Percentiles rank a stretch among this genome's conserved stretches.
Evolutionary conservation across 2,888 invertebrate genomes (phyloP).

Genomic region (Clunio marinus): DNA sequence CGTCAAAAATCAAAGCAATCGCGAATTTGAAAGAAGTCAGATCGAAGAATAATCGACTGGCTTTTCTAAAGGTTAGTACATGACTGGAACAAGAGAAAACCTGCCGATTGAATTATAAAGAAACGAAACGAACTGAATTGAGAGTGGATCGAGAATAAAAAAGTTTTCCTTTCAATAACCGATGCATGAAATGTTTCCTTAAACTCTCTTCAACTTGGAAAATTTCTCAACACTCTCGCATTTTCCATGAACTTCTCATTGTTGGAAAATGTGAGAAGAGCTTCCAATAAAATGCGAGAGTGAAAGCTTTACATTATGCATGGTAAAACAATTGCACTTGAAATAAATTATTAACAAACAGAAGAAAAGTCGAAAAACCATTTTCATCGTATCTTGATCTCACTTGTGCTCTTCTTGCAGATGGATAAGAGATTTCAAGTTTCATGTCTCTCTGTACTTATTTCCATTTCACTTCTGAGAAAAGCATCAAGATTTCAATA

Average conservation of each 20-base stretch:
- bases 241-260: not conserved
- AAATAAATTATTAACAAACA: not conserved
- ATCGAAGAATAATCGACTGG: not conserved
- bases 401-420: no score
- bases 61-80: not conserved
- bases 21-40: not conserved
- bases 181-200: not conserved
- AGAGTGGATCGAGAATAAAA: not conserved
- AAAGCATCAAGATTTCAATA: no score
- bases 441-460: no score
- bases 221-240: not conserved
- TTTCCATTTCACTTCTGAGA: no score
- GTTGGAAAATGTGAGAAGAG: not conserved
- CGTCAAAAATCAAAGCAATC: no score
- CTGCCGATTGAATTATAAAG: not conserved
- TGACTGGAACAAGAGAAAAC: slow-evolving; percentile 12
- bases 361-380: not conserved
- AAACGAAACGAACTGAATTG: not conserved
- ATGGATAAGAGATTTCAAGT: no score
- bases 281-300: not conserved
- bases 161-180: not conserved
- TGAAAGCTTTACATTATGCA: not conserved
- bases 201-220: not conserved
- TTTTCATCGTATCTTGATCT: not conserved
- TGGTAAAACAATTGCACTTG: not conserved